These are phyloP conservation scores for Siniperca scherzeri DNA, from an alignment of 2,797 vertebrate genomes.

Conservation along the genomic window DNA sequence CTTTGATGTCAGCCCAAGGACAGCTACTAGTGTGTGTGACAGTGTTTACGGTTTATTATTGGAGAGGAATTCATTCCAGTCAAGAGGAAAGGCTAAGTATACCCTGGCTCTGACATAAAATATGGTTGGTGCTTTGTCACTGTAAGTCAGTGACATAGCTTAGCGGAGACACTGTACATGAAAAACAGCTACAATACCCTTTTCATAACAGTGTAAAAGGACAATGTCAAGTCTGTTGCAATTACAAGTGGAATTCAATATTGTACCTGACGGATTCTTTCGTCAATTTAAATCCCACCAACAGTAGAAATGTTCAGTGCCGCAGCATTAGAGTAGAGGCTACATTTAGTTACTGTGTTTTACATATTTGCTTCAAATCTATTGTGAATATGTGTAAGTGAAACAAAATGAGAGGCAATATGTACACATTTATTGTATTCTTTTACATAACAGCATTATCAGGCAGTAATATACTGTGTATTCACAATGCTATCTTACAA, in stretches of 20 bases:
- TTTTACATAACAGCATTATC: conserved; percentile 13
- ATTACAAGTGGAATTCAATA: not conserved
- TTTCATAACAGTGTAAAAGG: conserved; percentile 8
- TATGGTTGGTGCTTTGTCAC: conserved; percentile 33
- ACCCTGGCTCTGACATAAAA: conserved; percentile 47
- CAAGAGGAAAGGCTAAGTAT: conserved; percentile 61
- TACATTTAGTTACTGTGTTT: not conserved
- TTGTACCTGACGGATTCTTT: not conserved
- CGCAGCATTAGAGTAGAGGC: not conserved
- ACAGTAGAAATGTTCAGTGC: not conserved
- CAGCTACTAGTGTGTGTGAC: conserved; percentile 19
- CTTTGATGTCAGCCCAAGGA: conserved; percentile 50
- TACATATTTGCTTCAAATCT: not conserved
- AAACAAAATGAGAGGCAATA: conserved; percentile 3
- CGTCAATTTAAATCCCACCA: not conserved
- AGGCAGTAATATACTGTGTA: conserved; percentile 11
- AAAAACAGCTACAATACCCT: not conserved
- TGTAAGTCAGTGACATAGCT: conserved; percentile 20
- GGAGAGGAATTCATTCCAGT: conserved; percentile 57
- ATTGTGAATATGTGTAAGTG: not conserved
- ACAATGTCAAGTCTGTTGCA: conserved; percentile 3
- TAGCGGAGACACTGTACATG: not conserved
- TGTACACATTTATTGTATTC: not conserved
- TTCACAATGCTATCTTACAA: conserved; percentile 22
- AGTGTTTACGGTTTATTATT: conserved; percentile 51